Conservation (phyloP, 2,888 invertebrate genomes). For the Cerastis rubricosa region DNA sequence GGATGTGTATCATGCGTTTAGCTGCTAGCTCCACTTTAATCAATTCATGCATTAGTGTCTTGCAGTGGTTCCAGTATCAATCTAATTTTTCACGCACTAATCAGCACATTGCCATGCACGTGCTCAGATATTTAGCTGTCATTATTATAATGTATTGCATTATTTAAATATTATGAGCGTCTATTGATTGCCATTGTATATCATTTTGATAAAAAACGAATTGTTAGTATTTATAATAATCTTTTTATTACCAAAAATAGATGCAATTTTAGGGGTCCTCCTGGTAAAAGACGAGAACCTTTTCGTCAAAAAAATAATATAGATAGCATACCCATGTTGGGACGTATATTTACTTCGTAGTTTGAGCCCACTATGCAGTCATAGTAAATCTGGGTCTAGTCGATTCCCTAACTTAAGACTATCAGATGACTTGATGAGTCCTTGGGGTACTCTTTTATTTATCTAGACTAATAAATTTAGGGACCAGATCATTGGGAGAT, state of each 20-base stretch:
- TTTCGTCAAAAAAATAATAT: not conserved
- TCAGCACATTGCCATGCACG: slow-evolving; percentile 2
- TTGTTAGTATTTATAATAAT: not conserved
- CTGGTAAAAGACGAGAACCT: not conserved
- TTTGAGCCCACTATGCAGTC: not conserved
- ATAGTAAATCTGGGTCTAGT: not conserved
- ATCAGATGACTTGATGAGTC: not conserved
- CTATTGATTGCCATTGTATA: slow-evolving; percentile 23
- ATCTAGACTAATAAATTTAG: not conserved
- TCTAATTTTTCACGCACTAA: not conserved
- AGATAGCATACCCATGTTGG: not conserved
- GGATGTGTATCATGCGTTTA: not conserved
- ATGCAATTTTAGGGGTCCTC: not conserved
- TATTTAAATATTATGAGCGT: slow-evolving; percentile 13
- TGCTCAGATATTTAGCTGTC: slow-evolving; percentile 1
- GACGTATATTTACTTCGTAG: not conserved
- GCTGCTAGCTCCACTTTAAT: not conserved
- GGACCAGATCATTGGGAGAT: not conserved
- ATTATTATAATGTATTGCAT: slow-evolving; percentile 14
- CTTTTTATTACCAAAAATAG: not conserved
- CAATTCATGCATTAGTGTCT: not conserved
- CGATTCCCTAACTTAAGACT: not conserved
- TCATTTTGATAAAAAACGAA: slow-evolving; percentile 37
- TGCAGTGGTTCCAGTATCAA: not conserved
- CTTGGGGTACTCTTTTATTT: no score